phyloP scores from a whole-genome alignment of 2,888 invertebrate genomes.

The Elegia similella region DNA sequence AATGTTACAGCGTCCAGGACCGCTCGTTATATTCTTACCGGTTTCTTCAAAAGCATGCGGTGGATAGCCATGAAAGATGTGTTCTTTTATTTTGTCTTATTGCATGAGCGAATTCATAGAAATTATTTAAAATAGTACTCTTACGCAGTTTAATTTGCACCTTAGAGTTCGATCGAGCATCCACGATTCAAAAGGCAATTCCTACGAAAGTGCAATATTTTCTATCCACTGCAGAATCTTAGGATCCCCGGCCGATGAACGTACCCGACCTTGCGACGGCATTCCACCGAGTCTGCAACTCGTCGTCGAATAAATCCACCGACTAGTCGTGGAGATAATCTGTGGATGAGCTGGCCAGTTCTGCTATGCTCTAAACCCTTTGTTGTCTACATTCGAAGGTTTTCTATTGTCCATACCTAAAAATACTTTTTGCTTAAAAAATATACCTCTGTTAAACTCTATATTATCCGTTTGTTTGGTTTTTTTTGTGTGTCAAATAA shows the following conservation, averaged over 20 bases:
- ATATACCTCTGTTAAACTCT: too few species aligned
- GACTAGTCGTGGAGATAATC: constrained; percentile 15
- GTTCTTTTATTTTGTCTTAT: too few species aligned
- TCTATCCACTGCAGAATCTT: constrained; percentile 35
- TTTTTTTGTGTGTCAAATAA: too few species aligned
- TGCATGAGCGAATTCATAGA: too few species aligned
- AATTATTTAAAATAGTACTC: too few species aligned
- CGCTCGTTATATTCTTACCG: too few species aligned
- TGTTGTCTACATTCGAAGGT: not conserved
- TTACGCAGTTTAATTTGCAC: too few species aligned
- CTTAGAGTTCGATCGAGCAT: too few species aligned
- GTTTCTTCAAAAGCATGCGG: too few species aligned
- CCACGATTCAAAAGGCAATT: not conserved
- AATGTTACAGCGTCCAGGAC: too few species aligned
- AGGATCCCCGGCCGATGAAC: constrained; percentile 63
- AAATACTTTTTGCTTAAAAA: not conserved
- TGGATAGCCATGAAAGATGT: too few species aligned
- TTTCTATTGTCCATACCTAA: not conserved
- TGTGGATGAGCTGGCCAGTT: constrained; percentile 23
- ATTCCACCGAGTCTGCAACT: constrained; percentile 44
- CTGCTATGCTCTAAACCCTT: constrained; percentile 18
- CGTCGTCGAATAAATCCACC: constrained; percentile 20
- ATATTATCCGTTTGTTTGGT: too few species aligned
- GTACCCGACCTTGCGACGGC: constrained; percentile 68
- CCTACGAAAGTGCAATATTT: constrained; percentile 2